These are phyloP conservation scores for Schlechtendalia chinensis DNA, from an alignment of 1,140 invertebrate species.

Conservation along the genomic window DNA sequence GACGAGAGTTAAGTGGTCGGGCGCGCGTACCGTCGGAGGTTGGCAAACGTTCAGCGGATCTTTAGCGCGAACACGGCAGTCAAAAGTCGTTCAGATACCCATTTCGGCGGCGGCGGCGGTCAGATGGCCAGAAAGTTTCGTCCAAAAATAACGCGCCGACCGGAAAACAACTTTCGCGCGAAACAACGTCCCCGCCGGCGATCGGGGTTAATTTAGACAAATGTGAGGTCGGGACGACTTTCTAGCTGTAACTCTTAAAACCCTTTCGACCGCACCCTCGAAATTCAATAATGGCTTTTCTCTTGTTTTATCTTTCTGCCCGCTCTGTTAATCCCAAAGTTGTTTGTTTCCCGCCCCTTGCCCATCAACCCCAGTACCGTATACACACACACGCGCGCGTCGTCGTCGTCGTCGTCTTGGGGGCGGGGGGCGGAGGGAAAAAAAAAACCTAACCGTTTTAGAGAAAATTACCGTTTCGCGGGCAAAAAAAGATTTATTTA, in stretches of 20 bases:
- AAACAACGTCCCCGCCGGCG: neutral
- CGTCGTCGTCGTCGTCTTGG: conserved; percentile 11
- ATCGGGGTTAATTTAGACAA: conserved; percentile 41
- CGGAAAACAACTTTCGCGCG: neutral
- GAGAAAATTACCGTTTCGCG: conserved; percentile 35
- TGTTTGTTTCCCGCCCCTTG: conserved; percentile 12
- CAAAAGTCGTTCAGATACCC: conserved; percentile 45
- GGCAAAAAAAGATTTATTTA: conserved; percentile 43
- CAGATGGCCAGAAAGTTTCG: conserved; percentile 44
- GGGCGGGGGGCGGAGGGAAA: too few species aligned
- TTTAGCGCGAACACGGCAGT: conserved; percentile 32
- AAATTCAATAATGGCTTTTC: conserved; percentile 49
- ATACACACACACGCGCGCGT: neutral
- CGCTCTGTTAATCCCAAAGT: conserved; percentile 39
- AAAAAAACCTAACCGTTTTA: neutral
- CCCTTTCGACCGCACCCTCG: conserved; percentile 43
- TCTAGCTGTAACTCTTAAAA: conserved; percentile 44
- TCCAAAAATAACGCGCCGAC: conserved; percentile 44
- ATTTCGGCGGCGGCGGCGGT: conserved; percentile 30
- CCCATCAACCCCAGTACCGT: too few species aligned
- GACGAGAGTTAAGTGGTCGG: conserved; percentile 26
- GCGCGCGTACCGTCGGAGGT: neutral
- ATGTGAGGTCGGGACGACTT: conserved; percentile 36
- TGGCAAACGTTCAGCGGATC: conserved; percentile 44
- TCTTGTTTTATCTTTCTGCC: conserved; percentile 37